Evolutionary conservation across 2,888 invertebrate species (phyloP), one percentile per base, ranked within the genome.

Genomic region (Thymelicus acteon): DNA sequence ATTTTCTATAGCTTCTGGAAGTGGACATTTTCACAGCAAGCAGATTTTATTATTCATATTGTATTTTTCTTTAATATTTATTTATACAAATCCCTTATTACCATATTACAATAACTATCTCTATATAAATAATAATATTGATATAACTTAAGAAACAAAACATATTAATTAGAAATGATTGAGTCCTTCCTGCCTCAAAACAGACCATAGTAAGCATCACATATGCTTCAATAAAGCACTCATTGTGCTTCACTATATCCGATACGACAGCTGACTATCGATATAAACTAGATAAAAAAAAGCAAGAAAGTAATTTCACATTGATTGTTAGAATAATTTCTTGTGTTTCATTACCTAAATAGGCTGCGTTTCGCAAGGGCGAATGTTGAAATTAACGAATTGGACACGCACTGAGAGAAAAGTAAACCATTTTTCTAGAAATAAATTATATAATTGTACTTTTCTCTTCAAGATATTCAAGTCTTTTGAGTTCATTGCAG

Each of bases 41-140:
- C 48, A 60, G 24, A 57, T 60, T 52, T 65, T 44, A 24, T 65
- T 52, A 52, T 60, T 67, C 24, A 67, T 60, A 60, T 47, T 40
- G 39, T 40, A 48, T 48, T 60, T 67, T 48, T 13, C 60, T 60
- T 44, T 64, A 64, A 60, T 60, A 63, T 70, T 60, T 60, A 64
- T 64, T 64, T 70, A 70, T 60, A 71, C 60, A 71, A 64, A 65
- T 71, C 60, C 70, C 70, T 64, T 60, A 70, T 60, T 52, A 58
- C 64, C 70, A 52, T 60, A 49, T 49, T 60, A 49, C 31, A 62
- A n/a, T 49, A 61, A 37, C 68, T 64, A 70, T 64, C 15, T 49
- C 70, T 70, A 77, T 80, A 82, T 83, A 82, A 79, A 85, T 83
- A 86, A 86, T 84, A 85, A 84, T 84, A 88, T 87, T 86, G 83